Percentiles rank a stretch among this genome's conserved stretches.
Evolutionary conservation across 1,140 invertebrate genomes (phyloP).

Genomic region (Zaprionus capensis): DNA sequence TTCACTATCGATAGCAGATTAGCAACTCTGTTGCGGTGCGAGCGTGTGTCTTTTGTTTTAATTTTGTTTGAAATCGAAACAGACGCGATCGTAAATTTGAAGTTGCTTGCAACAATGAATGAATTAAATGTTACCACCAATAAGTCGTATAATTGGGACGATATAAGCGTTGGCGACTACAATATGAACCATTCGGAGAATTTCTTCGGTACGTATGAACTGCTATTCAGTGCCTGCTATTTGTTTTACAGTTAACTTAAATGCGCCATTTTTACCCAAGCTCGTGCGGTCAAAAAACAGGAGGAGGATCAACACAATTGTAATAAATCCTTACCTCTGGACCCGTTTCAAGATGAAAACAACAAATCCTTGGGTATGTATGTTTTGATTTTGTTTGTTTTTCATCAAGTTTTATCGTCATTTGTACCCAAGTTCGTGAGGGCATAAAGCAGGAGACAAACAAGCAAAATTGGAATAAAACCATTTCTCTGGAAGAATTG

Average conservation of each 20-base stretch:
- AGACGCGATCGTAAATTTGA: not conserved
- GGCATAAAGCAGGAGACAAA: no score
- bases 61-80: constrained; percentile 27
- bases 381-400: no score
- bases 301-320: constrained; percentile 38
- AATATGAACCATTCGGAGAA: constrained; percentile 56
- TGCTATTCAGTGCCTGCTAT: not conserved
- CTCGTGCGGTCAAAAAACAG: constrained; percentile 10
- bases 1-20: not conserved
- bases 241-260: constrained; percentile 15
- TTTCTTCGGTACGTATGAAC: constrained; percentile 53
- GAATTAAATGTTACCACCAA: constrained; percentile 1
- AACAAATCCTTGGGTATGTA: no score
- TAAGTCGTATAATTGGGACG: constrained; percentile 56
- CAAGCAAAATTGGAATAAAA: constrained; percentile 18
- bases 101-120: constrained; percentile 33
- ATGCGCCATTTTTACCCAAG: constrained; percentile 50
- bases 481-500: constrained; percentile 3
- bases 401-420: no score
- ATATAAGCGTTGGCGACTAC: constrained; percentile 53
- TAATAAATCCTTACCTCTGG: constrained; percentile 24
- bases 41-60: constrained; percentile 19
- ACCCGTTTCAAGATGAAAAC: no score
- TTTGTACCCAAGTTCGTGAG: no score
- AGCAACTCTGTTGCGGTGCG: constrained; percentile 5